Base-by-base conservation (phyloP, 2,888 invertebrate genomes). In the Tetramorium bicarinatum region DNA sequence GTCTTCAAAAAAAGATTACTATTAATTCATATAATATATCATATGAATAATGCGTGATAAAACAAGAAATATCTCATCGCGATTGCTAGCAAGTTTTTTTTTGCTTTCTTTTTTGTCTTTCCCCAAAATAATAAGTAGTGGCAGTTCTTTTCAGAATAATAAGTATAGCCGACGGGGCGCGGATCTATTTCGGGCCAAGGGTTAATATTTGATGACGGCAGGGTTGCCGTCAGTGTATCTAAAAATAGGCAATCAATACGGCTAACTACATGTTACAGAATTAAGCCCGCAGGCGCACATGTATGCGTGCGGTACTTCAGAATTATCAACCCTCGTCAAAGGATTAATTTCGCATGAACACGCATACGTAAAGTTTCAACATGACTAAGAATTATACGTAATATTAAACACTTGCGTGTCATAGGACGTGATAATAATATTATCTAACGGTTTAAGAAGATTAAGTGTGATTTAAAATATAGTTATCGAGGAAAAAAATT, bases 241-340 rank as follows among this genome's bases (percentile, higher is more conserved):
- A 92, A 91, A 92, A 91, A 92, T 92, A 92, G 82, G 49, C 54
- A 88, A 90, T 91, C 91, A 83, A 91, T 90, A 91, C 76, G 54
- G 15, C 64, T 76, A 67, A 54, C 72, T 67, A 56, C 69, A 80
- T 9, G 67, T 44, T 56, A 44, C 41, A 61, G 79, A 84, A 86
- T 84, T 84, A 85, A 85, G 47, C 41, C 59, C 21, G 61, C 56
- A 74, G 18, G 54, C 47, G 25, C 34, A 18, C 34, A 21, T 69
- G 69, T 82, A 9, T 41, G 25, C 21, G 76, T 77, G 82, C 82
- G 72, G 6, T 84, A 69, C 38, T 47, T 59, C 54, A 71, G n/a
- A 47, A 71, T 71, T 71, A 71, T 47, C 71, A 56, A 21, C 21
- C 47, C 59, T 77, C 15, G 3, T 71, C 71, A 80, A 59, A 71